Evolutionary conservation across 2,113 vertebrate genomes (phyloP), one percentile per base, ranked within the genome.

Genomic region (Rhinoptilus africanus): DNA sequence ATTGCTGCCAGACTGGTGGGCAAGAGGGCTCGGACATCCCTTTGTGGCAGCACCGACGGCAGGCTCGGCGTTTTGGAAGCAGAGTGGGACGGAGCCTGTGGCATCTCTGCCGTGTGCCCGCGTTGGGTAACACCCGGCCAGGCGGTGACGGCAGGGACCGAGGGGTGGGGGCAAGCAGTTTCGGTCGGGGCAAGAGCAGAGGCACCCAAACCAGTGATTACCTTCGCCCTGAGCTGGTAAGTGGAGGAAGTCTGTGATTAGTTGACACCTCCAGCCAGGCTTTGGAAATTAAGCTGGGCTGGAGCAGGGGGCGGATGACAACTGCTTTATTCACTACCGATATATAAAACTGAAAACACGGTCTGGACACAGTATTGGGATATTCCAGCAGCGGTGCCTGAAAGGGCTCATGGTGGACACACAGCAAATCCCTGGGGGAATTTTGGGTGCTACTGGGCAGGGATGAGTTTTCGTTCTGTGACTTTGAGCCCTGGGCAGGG

Each of bases 161-260:
- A 76, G 93, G 93, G 94, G 92, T 93, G 91, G 92, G 93, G 92
- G 94, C 84, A 91, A 95, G 81, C 48, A 97, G 95, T 97, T 97
- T 98, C 94, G 94, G 95, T 95, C 95, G 34, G 92, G 96, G 86
- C 94, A 94, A 83, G 94, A 94, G 95, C 84, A 89, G 80, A 84
- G 68, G 88, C 54, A 74, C 67, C 89, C 96, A 96, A 96, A 95
- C 93, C 82, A 76, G 90, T 97, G 95, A 96, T 97, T 96, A 95
- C 85, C 84, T 82, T 85, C 34, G 3, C 91, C 54, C 82, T 93
- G 94, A 93, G 90, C 94, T 97, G 96, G 89, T 96, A 96, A 97
- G 96, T 93, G 95, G 94, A 96, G 96, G 96, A 97, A 95, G 85
- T 96, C 87, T 94, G 93, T 95, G 95, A 97, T 97, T 97, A 97